phyloP scores from a whole-genome alignment of 1,140 invertebrate genomes.

The Ips typographus region DNA sequence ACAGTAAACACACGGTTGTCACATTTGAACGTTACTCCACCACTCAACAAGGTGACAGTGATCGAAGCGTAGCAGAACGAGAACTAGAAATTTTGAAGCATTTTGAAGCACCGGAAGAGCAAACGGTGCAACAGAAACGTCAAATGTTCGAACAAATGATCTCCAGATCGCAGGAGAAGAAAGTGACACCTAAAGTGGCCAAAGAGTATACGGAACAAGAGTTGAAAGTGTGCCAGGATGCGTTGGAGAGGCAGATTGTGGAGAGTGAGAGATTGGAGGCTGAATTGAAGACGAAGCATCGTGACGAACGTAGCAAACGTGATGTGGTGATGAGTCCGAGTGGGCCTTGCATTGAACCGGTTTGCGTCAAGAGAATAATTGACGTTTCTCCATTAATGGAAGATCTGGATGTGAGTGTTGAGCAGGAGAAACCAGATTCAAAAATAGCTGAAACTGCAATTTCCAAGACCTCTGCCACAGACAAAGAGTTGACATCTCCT shows the following conservation, averaged over 20 bases:
- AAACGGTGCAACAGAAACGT: slow-evolving; percentile 57
- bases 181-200: slow-evolving; percentile 21
- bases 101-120: slow-evolving; percentile 20
- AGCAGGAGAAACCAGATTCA: no score
- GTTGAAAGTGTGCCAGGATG: slow-evolving; percentile 34
- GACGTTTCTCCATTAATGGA: neutral
- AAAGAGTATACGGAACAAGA: slow-evolving; percentile 39
- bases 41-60: no score
- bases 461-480: no score
- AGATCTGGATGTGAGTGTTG: no score
- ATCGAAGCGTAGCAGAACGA: no score
- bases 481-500: no score
- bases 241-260: slow-evolving; percentile 36
- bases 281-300: slow-evolving; percentile 2
- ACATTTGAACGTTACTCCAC: no score
- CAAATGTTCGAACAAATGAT: slow-evolving; percentile 58
- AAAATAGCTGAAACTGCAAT: no score
- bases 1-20: no score
- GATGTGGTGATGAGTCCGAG: neutral
- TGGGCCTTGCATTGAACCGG: slow-evolving; percentile 35
- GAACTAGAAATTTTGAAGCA: no score
- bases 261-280: slow-evolving; percentile 22
- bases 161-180: slow-evolving; percentile 46
- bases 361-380: slow-evolving; percentile 33
- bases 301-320: slow-evolving; percentile 4